These are phyloP conservation scores for Oscheius myriophilus DNA, from an alignment of 2,888 invertebrate genomes.

Conservation along the genomic window DNA sequence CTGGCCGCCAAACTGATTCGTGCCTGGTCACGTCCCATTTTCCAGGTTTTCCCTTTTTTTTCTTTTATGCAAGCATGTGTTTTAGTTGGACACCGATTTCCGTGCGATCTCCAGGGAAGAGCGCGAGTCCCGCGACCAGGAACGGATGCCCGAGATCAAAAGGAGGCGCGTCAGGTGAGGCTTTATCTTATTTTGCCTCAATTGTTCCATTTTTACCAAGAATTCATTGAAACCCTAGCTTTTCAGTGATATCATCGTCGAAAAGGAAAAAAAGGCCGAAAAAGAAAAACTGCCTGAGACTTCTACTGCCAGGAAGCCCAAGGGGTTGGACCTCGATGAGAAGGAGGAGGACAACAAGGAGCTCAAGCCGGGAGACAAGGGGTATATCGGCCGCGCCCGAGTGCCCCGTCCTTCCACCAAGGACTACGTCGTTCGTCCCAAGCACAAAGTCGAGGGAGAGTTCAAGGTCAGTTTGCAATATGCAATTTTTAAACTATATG, in stretches of 20 bases:
- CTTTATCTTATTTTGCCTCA: neutral
- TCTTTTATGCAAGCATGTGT: too few relatives aligned
- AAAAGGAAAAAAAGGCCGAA: neutral
- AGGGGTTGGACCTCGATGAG: neutral
- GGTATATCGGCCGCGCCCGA: slow-evolving; percentile 71
- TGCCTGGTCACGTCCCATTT: slow-evolving; percentile 95
- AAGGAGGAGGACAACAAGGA: slow-evolving; percentile 5
- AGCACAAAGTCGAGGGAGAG: slow-evolving; percentile 55
- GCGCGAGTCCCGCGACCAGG: slow-evolving; percentile 88
- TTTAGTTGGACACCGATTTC: slow-evolving; percentile 91
- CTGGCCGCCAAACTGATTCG: slow-evolving; percentile 66
- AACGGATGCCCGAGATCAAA: slow-evolving; percentile 79
- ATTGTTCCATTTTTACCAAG: neutral
- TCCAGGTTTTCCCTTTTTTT: too few relatives aligned
- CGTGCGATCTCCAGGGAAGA: slow-evolving; percentile 90
- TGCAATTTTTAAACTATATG: too few relatives aligned
- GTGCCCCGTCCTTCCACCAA: slow-evolving; percentile 94
- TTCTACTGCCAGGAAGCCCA: neutral
- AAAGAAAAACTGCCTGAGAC: neutral
- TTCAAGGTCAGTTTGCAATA: slow-evolving; percentile 46
- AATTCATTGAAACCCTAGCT: neutral
- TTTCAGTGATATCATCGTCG: slow-evolving; percentile 28
- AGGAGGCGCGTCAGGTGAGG: slow-evolving; percentile 55
- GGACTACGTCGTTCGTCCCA: slow-evolving; percentile 93
- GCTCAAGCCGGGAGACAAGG: slow-evolving; percentile 49